These are phyloP conservation scores for Venturia canescens DNA, from an alignment of 1,140 invertebrate species.

Conservation along the genomic window DNA sequence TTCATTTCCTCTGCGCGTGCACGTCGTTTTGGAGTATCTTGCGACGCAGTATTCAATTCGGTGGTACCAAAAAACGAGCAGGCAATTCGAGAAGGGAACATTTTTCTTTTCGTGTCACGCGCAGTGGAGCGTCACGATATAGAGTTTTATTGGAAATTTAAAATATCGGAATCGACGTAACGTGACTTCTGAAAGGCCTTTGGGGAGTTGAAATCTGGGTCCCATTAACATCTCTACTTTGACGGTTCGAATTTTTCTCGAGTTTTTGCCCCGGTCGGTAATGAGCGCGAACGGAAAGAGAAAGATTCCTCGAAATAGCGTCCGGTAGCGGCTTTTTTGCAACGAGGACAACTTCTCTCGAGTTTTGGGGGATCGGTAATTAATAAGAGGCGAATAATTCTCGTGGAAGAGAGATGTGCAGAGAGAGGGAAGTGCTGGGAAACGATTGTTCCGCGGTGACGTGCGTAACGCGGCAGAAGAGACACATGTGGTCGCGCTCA, in stretches of 20 bases:
- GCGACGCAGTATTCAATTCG: too few relatives aligned
- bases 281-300: not conserved
- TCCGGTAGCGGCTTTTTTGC: not conserved
- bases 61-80: too few relatives aligned
- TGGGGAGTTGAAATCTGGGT: too few relatives aligned
- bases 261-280: too few relatives aligned
- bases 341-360: constrained; percentile 18
- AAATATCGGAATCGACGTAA: too few relatives aligned
- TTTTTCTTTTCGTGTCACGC: too few relatives aligned
- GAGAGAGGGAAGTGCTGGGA: not conserved
- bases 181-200: too few relatives aligned
- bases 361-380: constrained; percentile 14
- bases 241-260: not conserved
- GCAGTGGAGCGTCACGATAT: too few relatives aligned
- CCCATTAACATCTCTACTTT: not conserved
- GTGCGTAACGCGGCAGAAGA: not conserved
- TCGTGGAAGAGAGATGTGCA: not conserved
- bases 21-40: too few relatives aligned
- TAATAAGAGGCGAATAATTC: not conserved
- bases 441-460: not conserved
- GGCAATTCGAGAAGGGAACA: too few relatives aligned
- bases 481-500: constrained; percentile 23
- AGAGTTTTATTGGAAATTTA: too few relatives aligned
- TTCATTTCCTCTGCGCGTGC: too few relatives aligned
- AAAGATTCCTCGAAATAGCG: not conserved